Conservation (phyloP, 1,140 invertebrate genomes). For the Diabrotica undecimpunctata region DNA sequence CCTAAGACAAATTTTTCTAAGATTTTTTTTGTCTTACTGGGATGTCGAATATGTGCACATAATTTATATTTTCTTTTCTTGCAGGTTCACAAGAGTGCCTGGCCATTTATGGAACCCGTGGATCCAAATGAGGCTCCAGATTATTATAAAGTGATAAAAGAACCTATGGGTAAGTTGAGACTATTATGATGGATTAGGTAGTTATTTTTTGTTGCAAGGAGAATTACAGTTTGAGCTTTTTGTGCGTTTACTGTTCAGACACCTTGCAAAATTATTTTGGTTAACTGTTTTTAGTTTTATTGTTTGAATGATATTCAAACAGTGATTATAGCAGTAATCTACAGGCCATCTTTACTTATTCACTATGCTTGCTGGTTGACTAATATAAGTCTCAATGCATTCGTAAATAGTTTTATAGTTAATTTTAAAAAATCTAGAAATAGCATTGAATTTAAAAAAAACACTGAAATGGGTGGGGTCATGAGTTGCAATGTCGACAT, state of each 20-base stretch:
- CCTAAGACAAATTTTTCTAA: slow-evolving; percentile 1
- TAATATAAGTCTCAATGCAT: no score
- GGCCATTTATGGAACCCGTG: slow-evolving; percentile 96
- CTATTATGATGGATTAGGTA: not conserved
- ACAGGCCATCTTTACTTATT: no score
- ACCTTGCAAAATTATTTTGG: slow-evolving; percentile 6
- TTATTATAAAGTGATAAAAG: slow-evolving; percentile 96
- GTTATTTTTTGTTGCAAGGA: not conserved
- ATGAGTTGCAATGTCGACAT: no score
- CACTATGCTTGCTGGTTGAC: no score
- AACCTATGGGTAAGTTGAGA: slow-evolving; percentile 87
- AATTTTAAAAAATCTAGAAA: no score
- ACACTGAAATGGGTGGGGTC: no score
- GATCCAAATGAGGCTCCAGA: slow-evolving; percentile 92
- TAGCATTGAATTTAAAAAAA: no score
- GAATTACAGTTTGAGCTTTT: not conserved
- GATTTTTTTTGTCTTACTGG: not conserved
- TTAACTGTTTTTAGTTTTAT: no score
- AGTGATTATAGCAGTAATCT: no score
- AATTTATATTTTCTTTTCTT: slow-evolving; percentile 23
- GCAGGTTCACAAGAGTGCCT: slow-evolving; percentile 84
- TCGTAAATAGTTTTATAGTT: no score
- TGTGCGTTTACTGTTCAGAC: not conserved
- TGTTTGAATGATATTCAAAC: no score
- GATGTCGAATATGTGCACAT: not conserved